Percentiles rank a stretch among this genome's conserved stretches.
Evolutionary conservation across 30 jellyfish, hydroid and myxozoan species (phyloP).

Genomic region (Cassiopea andromeda): DNA sequence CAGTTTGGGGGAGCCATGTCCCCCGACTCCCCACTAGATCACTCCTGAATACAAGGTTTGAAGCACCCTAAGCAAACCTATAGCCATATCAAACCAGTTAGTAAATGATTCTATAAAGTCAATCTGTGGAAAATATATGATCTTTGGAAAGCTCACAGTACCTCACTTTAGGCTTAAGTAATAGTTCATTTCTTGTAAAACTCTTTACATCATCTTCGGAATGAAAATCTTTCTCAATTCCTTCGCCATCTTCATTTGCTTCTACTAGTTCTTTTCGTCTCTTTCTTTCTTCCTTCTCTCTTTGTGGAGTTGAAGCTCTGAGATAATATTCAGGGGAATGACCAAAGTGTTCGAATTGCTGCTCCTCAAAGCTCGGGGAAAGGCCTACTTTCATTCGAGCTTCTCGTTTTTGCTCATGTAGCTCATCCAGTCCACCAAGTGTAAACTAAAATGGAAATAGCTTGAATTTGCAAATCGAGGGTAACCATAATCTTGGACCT

Average conservation of each 20-base stretch:
- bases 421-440: conserved; percentile 94
- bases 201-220: conserved; percentile 84
- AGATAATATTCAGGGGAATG: conserved; percentile 74
- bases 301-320: conserved; percentile 94
- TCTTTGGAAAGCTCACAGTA: not conserved
- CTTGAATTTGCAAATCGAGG: not conserved
- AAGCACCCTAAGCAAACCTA: no score
- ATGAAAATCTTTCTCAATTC: conserved; percentile 49
- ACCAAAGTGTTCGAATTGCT: conserved; percentile 57
- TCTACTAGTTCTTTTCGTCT: conserved; percentile 59
- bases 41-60: no score
- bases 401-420: conserved; percentile 64
- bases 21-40: no score
- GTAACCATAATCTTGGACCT: not conserved
- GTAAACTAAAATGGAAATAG: conserved; percentile 72
- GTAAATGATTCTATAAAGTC: no score
- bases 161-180: conserved; percentile 98
- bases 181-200: conserved; percentile 58
- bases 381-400: conserved; percentile 87
- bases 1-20: no score
- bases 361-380: conserved; percentile 91
- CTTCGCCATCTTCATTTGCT: conserved; percentile 72
- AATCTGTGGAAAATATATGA: not conserved
- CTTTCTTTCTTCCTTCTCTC: conserved; percentile 62
- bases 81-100: no score